These are phyloP conservation scores for Aradophagus sp. DNA, from an alignment of 1,140 invertebrate species.

Conservation along the genomic window DNA sequence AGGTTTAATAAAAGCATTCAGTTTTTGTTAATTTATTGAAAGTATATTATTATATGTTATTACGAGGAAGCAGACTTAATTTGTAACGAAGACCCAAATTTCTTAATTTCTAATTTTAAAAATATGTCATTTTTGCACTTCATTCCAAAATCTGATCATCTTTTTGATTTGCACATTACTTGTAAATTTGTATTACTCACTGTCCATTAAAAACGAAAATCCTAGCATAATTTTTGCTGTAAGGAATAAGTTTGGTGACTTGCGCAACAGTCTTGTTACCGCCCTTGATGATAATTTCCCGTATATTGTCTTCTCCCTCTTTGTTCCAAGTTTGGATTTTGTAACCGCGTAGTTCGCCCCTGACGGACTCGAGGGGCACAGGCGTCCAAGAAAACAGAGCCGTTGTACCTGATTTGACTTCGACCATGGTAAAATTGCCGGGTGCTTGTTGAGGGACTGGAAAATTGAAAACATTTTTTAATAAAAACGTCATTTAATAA, in stretches of 20 bases:
- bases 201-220: conserved; percentile 93
- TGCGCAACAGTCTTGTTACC: conserved; percentile 80
- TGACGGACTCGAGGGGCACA: conserved; percentile 83
- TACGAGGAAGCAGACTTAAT: too few relatives aligned
- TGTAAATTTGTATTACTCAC: conserved; percentile 52
- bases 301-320: conserved; percentile 82
- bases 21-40: too few relatives aligned
- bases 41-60: too few relatives aligned
- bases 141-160: too few relatives aligned
- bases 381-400: conserved; percentile 90
- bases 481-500: too few relatives aligned
- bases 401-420: conserved; percentile 83
- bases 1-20: too few relatives aligned
- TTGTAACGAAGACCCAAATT: too few relatives aligned
- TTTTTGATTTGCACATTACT: too few relatives aligned
- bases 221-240: conserved; percentile 90
- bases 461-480: conserved; percentile 48
- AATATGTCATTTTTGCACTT: too few relatives aligned
- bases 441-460: conserved; percentile 87
- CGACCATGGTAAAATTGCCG: conserved; percentile 86
- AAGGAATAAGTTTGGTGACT: conserved; percentile 91
- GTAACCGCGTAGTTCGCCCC: conserved; percentile 96
- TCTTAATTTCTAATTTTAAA: too few relatives aligned
- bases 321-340: conserved; percentile 96
- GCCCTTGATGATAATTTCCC: conserved; percentile 87